These are phyloP conservation scores for Haemorhous mexicanus DNA, from an alignment of 2,113 vertebrate genomes.

Conservation along the genomic window DNA sequence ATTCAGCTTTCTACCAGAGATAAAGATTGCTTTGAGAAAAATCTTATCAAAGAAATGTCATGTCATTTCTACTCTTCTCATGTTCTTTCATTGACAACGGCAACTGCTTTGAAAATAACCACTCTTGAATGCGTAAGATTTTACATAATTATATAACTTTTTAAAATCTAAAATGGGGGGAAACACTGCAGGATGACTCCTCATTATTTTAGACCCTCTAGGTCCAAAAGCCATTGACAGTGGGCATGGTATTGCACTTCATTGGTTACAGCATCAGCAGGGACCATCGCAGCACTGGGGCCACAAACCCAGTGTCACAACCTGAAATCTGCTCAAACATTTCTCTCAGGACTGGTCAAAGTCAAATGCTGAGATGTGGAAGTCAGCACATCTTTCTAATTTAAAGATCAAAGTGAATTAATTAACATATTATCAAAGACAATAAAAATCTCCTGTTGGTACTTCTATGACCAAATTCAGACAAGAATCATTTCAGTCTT, in stretches of 20 bases:
- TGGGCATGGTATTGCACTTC: background rate
- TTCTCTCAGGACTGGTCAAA: background rate
- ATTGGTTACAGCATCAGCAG: background rate
- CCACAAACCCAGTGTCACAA: background rate
- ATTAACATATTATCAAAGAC: background rate
- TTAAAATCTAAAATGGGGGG: background rate
- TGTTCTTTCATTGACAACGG: background rate
- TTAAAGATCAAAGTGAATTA: background rate
- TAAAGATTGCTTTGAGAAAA: background rate
- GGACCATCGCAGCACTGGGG: background rate
- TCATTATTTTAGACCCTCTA: background rate
- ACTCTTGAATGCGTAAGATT: background rate
- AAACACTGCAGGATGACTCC: background rate
- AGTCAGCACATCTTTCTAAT: background rate
- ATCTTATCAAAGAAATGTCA: background rate
- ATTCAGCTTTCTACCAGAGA: background rate
- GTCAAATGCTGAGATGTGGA: background rate
- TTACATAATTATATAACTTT: background rate
- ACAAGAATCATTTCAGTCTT: background rate
- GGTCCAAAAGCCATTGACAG: background rate
- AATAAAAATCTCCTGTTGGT: background rate
- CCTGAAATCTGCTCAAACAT: background rate
- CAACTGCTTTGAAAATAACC: background rate
- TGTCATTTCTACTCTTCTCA: background rate
- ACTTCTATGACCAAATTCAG: background rate